Evolutionary conservation across 2,888 invertebrate species (phyloP).

Genomic region (Didymodactylos carnosus): DNA sequence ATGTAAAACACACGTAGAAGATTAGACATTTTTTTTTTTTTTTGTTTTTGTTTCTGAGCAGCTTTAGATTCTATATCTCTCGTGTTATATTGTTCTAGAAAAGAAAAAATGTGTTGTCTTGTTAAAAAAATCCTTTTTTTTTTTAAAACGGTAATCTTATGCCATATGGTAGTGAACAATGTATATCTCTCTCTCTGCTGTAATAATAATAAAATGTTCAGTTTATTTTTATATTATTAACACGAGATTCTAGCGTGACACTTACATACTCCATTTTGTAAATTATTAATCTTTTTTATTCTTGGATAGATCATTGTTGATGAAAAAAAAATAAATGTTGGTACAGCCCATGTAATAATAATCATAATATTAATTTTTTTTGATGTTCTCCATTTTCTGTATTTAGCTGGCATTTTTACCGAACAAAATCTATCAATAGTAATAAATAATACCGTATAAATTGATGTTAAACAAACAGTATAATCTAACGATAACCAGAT

Average conservation of each 20-base stretch:
- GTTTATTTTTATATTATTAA: no score
- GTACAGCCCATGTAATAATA: conserved; percentile 40
- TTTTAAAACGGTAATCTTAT: no score
- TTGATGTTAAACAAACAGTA: conserved; percentile 91
- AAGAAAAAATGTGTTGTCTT: no score
- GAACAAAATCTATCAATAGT: conserved; percentile 96
- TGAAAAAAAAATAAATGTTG: conserved; percentile 57
- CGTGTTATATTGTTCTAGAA: no score
- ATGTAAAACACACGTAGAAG: no score
- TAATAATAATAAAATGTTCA: no score
- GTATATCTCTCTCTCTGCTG: no score
- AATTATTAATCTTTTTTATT: neutral
- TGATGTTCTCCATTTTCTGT: conserved; percentile 86
- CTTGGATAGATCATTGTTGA: neutral
- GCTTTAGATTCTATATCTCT: no score
- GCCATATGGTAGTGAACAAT: no score
- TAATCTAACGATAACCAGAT: conserved; percentile 96
- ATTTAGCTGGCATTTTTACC: conserved; percentile 88
- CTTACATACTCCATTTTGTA: neutral
- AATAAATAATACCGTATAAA: conserved; percentile 92
- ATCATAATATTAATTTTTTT: conserved; percentile 46
- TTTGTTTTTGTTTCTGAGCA: no score
- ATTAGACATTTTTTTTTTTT: no score
- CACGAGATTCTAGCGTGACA: no score
- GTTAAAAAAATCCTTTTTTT: neutral